Evolutionary conservation across 2,888 invertebrate species (phyloP), one percentile per base, ranked within the genome.

Genomic region (Mallateleia sp.): DNA sequence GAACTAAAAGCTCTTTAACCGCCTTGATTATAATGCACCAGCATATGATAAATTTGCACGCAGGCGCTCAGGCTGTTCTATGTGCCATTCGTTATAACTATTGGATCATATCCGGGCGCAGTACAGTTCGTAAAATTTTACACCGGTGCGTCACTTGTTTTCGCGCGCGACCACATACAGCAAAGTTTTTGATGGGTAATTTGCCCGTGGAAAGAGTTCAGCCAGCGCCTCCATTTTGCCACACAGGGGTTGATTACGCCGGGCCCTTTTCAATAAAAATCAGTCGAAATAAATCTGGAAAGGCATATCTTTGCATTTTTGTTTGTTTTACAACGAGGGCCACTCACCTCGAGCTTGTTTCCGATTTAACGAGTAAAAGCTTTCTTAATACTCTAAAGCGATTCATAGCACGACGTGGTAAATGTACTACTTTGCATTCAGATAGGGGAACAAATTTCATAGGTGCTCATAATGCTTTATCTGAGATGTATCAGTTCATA

Each of bases 31-130:
- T 82, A 45, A 47, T 25, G 34, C 42, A 85, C 9, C 25, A 18
- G 28, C 86, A 86, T 86, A 25, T 64, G 24, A 66, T 14, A 20
- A 25, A 64, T 20, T 50, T 86, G 20, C 81, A 86, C 38, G 77
- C 78, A 15, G 72, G 78, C 34, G 22, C 34, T 38, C 72, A 64
- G 47, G 84, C 84, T 25, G 34, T 72, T 8, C 54, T 84, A 42
- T 47, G 45, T 45, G 4, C 45, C 15, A 15, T 45, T 15, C 45
- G 45, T n/a, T 18, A 7, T 45, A 45, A 45, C 3, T 45, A 45
- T 28, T 28, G 28, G 28, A 28, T 28, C 8, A 6, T 28, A 28
- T 28, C 28, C 4, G 28, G 28, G 4, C 28, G 28, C 4, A 28
- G 28, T 8, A 28, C 28, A 8, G 28, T 28, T 28, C 8, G 28